phyloP scores from a whole-genome alignment of 2,888 invertebrate genomes.

The Subacronicta megacephala region DNA sequence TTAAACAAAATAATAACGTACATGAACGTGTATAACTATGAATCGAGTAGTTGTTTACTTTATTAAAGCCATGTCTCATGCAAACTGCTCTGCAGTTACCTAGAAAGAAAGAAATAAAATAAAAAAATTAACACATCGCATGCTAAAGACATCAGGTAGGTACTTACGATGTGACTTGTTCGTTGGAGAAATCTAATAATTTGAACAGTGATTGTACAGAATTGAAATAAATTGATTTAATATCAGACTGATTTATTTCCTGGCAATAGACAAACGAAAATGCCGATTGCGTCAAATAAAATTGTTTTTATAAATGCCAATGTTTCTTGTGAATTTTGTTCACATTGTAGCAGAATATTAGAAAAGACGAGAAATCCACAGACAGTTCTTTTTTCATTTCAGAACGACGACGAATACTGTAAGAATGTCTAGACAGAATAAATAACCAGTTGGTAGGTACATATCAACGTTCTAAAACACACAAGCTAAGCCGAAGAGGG shows the following conservation, averaged over 20 bases:
- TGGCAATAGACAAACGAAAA: constrained; percentile 13
- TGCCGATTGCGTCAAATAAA: constrained; percentile 4
- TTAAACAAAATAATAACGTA: constrained; percentile 69
- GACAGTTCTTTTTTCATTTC: constrained; percentile 38
- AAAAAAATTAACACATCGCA: constrained; percentile 61
- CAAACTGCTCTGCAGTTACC: constrained; percentile 80
- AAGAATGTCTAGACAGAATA: constrained; percentile 66
- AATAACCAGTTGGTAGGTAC: constrained; percentile 63
- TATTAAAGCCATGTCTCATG: constrained; percentile 84
- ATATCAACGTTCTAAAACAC: constrained; percentile 70
- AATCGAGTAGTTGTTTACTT: constrained; percentile 77
- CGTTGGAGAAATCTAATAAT: constrained; percentile 30
- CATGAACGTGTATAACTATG: constrained; percentile 81
- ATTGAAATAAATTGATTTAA: constrained; percentile 33
- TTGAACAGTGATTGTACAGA: constrained; percentile 40
- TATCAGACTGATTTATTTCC: constrained; percentile 18
- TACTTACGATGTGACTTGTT: constrained; percentile 49
- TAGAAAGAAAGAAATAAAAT: constrained; percentile 76
- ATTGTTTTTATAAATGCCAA: constrained; percentile 27
- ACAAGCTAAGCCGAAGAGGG: constrained; percentile 83
- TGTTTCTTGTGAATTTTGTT: constrained; percentile 32
- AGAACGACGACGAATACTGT: constrained; percentile 64
- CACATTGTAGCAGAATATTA: constrained; percentile 26
- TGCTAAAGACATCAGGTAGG: constrained; percentile 68
- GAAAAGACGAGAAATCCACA: constrained; percentile 39